A percentile compares a stretch with the other conserved stretches of the same genome.
phyloP scores from a whole-genome alignment of 2,888 invertebrate species.

The Laothoe populi region DNA sequence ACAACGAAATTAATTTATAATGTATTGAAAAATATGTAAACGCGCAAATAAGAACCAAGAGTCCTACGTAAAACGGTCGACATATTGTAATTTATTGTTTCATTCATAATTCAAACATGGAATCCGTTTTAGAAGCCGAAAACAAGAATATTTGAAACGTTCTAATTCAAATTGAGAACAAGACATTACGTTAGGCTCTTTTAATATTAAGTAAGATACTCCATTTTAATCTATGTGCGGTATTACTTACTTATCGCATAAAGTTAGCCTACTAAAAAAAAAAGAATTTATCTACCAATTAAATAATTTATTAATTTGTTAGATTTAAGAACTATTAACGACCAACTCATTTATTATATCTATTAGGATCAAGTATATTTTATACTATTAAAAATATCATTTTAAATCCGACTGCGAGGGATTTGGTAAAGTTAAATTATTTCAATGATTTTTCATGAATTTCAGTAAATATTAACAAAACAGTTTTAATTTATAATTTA shows the following conservation, averaged over 20 bases:
- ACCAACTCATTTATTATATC: too few species aligned
- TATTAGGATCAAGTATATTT: too few species aligned
- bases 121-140: constrained; percentile 11
- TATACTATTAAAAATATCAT: too few species aligned
- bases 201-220: too few species aligned
- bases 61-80: constrained; percentile 6
- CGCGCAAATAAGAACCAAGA: not conserved
- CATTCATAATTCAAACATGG: constrained; percentile 20
- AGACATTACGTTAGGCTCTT: too few species aligned
- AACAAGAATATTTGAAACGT: not conserved
- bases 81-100: constrained; percentile 22
- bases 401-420: too few species aligned
- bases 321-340: too few species aligned
- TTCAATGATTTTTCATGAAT: too few species aligned
- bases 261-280: not conserved
- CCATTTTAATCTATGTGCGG: not conserved
- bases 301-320: too few species aligned
- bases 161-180: not conserved
- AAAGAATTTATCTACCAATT: not conserved
- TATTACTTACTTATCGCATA: not conserved
- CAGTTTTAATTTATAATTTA: too few species aligned
- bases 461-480: too few species aligned
- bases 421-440: too few species aligned
- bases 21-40: not conserved
- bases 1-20: not conserved